These are phyloP conservation scores for Listrodromus nycthemerus DNA, from an alignment of 2,888 invertebrate species.

Conservation along the genomic window DNA sequence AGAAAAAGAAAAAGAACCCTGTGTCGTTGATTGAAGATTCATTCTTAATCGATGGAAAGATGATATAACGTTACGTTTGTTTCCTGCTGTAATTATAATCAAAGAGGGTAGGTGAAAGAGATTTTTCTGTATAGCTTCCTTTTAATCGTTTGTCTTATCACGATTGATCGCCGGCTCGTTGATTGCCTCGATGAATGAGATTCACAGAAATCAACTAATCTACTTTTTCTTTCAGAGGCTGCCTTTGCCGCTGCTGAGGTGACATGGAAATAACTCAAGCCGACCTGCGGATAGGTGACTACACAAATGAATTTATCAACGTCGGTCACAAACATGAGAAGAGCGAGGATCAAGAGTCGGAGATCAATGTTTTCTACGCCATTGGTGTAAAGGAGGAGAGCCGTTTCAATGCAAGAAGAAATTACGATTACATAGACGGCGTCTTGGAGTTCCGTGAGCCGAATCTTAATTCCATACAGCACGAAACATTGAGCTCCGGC, in stretches of 20 bases:
- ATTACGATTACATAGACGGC: slow-evolving; percentile 36
- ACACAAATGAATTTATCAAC: slow-evolving; percentile 68
- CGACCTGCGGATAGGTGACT: slow-evolving; percentile 72
- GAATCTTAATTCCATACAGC: slow-evolving; percentile 66
- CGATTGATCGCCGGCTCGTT: not conserved
- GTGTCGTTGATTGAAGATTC: not conserved
- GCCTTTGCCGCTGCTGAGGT: slow-evolving; percentile 44
- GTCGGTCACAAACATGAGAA: slow-evolving; percentile 68
- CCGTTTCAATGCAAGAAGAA: slow-evolving; percentile 35
- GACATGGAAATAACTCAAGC: slow-evolving; percentile 77
- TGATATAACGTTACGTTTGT: not conserved
- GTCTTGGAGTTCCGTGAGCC: slow-evolving; percentile 62
- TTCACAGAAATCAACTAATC: not conserved
- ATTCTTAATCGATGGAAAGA: not conserved
- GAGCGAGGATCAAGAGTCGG: slow-evolving; percentile 67
- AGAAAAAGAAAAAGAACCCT: not conserved
- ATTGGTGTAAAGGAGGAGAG: slow-evolving; percentile 21
- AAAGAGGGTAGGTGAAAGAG: not conserved
- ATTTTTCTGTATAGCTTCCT: not conserved
- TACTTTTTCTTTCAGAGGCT: slow-evolving; percentile 23
- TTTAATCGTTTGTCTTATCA: not conserved
- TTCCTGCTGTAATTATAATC: not conserved
- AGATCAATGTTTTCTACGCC: slow-evolving; percentile 61
- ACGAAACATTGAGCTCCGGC: slow-evolving; percentile 61
- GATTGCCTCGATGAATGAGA: not conserved